Conservation (phyloP, 2,113 vertebrate species). For the Isichthys henryi region DNA sequence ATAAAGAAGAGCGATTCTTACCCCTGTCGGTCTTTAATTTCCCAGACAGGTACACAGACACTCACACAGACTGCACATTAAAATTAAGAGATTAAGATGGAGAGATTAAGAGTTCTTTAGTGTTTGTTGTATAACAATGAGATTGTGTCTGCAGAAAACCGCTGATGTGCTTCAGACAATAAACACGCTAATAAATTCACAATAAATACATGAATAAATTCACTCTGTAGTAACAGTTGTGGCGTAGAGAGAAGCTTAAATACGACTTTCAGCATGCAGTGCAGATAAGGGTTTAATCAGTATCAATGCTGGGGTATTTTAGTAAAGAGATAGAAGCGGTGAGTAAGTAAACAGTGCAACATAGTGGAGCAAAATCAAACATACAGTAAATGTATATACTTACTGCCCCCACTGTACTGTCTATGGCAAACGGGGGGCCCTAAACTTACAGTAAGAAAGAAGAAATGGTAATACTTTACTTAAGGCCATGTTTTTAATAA, state of each 20-base stretch:
- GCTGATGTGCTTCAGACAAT: background rate
- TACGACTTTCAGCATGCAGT: background rate
- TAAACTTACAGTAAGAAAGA: background rate
- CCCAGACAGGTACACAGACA: background rate
- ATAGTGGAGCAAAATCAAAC: background rate
- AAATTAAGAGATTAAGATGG: background rate
- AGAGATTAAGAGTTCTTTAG: background rate
- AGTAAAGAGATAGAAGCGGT: background rate
- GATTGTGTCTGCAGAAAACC: background rate
- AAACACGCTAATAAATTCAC: background rate
- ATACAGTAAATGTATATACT: background rate
- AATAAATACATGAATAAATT: background rate
- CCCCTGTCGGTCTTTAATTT: background rate
- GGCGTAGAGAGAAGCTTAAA: background rate
- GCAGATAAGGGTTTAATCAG: background rate
- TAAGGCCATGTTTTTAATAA: too few species aligned
- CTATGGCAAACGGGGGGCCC: background rate
- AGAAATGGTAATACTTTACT: background rate
- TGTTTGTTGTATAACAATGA: background rate
- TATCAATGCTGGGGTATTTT: background rate
- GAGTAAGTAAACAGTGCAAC: background rate
- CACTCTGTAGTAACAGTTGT: background rate
- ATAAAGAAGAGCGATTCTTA: background rate
- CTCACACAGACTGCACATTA: background rate
- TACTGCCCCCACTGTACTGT: background rate